Percentiles rank a stretch among this genome's conserved stretches.
Evolutionary conservation across 2,888 invertebrate species (phyloP).

Genomic region (Pardosa pseudoannulata): DNA sequence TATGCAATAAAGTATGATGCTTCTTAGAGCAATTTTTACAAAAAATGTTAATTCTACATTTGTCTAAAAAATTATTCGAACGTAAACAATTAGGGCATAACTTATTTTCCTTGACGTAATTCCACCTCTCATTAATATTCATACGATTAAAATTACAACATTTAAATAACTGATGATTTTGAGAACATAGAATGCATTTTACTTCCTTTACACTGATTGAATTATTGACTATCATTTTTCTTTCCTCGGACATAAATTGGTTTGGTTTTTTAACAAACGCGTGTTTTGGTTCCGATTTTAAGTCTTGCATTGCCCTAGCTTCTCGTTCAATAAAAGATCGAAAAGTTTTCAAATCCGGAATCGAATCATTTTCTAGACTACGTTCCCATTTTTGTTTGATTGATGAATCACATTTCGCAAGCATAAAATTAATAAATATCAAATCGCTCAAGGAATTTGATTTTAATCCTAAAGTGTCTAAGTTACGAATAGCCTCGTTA

Average conservation of each 20-base stretch:
- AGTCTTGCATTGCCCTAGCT: background rate
- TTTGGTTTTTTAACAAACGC: background rate
- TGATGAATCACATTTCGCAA: background rate
- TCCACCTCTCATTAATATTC: constrained; percentile 8
- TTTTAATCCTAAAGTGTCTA: too few relatives aligned
- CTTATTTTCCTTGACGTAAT: background rate
- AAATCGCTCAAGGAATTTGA: background rate
- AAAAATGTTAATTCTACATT: background rate
- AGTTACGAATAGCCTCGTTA: too few relatives aligned
- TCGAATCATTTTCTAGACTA: constrained; percentile 11
- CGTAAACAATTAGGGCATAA: constrained; percentile 11
- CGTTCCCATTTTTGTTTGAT: constrained; percentile 6
- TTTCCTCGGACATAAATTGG: background rate
- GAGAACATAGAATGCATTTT: background rate
- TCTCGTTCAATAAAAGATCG: background rate
- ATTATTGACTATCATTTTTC: constrained; percentile 7
- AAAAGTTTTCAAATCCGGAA: background rate
- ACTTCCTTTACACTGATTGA: constrained; percentile 4
- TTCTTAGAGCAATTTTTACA: background rate
- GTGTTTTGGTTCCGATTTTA: background rate
- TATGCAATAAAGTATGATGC: background rate
- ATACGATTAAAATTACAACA: background rate
- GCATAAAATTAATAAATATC: background rate
- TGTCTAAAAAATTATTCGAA: background rate
- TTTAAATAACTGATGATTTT: background rate